Base-by-base conservation (phyloP, 64 coral and sea anemone species). In the Montipora foliosa region DNA sequence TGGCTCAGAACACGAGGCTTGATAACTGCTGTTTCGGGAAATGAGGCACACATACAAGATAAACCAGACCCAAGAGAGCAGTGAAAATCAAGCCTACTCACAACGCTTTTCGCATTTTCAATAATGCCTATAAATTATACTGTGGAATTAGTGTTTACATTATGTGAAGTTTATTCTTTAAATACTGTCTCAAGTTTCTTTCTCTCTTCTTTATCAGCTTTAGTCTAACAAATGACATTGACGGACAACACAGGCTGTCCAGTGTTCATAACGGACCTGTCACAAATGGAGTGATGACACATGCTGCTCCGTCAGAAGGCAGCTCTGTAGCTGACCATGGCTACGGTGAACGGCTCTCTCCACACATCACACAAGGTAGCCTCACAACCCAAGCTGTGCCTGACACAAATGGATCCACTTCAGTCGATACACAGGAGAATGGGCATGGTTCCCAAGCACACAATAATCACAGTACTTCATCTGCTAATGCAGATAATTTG, bases 191-290 rank as follows among this genome's bases (percentile, higher is more conserved):
- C 19, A 8, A 70, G 3, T 50, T 25, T 77, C 11, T 60, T 60
- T 79, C 5, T 70, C 6, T 8, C 45, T 16, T 69, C 81, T 44
- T 67, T 3, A 20, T 16, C 80, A 57, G 76, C 12, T 58, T 74
- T 75, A 82, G 62, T 13, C 66, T 91, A 5, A 82, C 89, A 75
- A 91, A 91, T 71, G 81, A 91, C 29, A 75, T 91, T 74, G 89
- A 91, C 68, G 89, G 79, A 64, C 57, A 82, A 15, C 73, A 92
- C 75, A 87, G 29, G 84, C 49, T 86, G 45, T 86, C 82, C n/a
- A 86, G 51, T 67, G 77, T 93, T 11, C 84, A 83, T 49, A 93
- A 93, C 79, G 92, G 92, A 5, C 92, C 92, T 37, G 92, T 93
- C 10, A 93, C 92, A 64, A 93, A 93, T 80, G 92, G 92, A 47